Percentiles rank a stretch among this genome's conserved stretches.
phyloP scores from a whole-genome alignment of 1,140 invertebrate genomes.

The Parasteatoda tepidariorum region DNA sequence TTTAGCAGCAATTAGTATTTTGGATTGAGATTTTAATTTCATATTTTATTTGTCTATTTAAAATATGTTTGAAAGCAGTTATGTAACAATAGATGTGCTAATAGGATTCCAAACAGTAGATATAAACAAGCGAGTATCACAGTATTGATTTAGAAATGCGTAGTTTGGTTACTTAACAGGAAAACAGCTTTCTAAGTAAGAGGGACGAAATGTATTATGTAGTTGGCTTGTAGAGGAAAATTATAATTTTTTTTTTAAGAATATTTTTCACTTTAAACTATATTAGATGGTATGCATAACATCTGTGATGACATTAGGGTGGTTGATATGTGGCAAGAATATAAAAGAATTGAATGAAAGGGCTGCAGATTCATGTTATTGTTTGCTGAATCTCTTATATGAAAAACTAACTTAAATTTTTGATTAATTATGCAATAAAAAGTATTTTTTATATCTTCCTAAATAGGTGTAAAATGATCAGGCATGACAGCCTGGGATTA shows the following conservation, averaged over 20 bases:
- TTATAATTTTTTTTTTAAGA: too few species aligned
- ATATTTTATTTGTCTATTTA: constrained; percentile 1
- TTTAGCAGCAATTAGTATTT: constrained; percentile 55
- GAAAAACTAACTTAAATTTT: neutral
- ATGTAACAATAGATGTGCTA: constrained; percentile 56
- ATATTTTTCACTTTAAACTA: constrained; percentile 45
- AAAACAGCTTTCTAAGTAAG: constrained; percentile 26
- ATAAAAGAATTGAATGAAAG: constrained; percentile 37
- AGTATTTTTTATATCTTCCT: too few species aligned
- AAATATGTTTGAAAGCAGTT: constrained; percentile 20
- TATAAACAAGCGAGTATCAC: constrained; percentile 11
- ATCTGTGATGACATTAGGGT: constrained; percentile 48
- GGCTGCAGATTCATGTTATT: constrained; percentile 22
- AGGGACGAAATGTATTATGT: too few species aligned
- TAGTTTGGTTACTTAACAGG: constrained; percentile 44
- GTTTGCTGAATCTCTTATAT: neutral
- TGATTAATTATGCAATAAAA: neutral
- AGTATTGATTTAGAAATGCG: constrained; percentile 35
- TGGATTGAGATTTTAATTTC: constrained; percentile 8
- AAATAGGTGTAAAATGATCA: too few species aligned
- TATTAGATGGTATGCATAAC: constrained; percentile 54
- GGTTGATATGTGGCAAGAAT: too few species aligned
- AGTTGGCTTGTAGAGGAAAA: too few species aligned
- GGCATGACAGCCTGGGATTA: too few species aligned
- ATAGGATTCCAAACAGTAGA: constrained; percentile 52